Conservation (phyloP, 2,113 vertebrate species). For the Sinosuthora webbiana region DNA sequence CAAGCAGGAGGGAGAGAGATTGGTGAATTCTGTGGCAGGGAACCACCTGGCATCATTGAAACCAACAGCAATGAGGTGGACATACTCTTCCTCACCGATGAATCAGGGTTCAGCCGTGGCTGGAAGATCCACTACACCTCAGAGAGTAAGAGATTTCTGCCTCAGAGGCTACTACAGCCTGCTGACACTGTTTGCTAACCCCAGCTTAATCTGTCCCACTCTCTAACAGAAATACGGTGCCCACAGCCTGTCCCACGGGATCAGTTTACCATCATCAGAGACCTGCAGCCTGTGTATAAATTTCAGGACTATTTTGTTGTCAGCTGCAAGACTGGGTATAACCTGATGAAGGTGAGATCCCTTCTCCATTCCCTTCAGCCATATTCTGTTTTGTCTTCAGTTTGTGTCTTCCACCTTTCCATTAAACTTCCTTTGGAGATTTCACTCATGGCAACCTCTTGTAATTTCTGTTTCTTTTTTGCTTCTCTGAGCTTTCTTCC, state of each 20-base stretch:
- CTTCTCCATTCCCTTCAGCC: neutral
- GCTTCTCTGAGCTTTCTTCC: neutral
- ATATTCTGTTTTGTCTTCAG: neutral
- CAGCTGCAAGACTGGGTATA: constrained; percentile 75
- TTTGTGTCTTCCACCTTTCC: neutral
- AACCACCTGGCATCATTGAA: constrained; percentile 64
- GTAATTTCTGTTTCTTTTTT: neutral
- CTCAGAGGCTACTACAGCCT: neutral
- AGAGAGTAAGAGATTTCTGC: constrained; percentile 56
- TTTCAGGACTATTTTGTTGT: constrained; percentile 75
- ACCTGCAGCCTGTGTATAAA: constrained; percentile 66
- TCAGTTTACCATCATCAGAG: constrained; percentile 72
- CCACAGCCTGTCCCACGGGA: constrained; percentile 72
- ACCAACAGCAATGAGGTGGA: constrained; percentile 75
- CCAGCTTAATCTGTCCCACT: neutral
- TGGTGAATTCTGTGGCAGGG: constrained; percentile 72
- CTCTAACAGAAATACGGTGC: constrained; percentile 70
- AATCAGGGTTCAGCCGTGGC: constrained; percentile 77
- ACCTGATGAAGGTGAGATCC: constrained; percentile 71
- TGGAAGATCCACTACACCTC: constrained; percentile 79
- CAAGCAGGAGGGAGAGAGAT: constrained; percentile 52
- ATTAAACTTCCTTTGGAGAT: neutral
- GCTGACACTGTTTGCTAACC: neutral
- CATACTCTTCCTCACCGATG: constrained; percentile 76
- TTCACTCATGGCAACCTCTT: neutral